A percentile compares a stretch with the other conserved stretches of the same genome.
Evolutionary conservation across 2,888 invertebrate genomes (phyloP).

Genomic region (Anagyrus pseudococci): DNA sequence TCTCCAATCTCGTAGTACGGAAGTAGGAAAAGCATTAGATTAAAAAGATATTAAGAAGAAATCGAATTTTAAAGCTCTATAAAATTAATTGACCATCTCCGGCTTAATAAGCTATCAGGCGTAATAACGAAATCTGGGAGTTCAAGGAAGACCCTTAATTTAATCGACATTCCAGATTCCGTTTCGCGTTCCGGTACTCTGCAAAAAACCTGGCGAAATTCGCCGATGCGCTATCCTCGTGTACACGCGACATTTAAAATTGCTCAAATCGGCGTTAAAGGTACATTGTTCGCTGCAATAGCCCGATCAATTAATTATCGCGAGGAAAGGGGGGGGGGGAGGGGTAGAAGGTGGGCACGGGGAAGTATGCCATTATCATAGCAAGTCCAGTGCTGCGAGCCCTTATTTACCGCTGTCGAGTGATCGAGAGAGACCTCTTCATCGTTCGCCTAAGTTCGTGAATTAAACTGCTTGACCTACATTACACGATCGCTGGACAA

Average conservation of each 20-base stretch:
- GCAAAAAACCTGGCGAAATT: neutral
- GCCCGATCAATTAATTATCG: conserved; percentile 19
- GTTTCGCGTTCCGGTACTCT: neutral
- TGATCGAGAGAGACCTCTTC: conserved; percentile 19
- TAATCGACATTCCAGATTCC: neutral
- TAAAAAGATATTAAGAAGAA: neutral
- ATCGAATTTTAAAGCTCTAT: neutral
- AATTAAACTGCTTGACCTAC: conserved; percentile 33
- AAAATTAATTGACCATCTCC: neutral
- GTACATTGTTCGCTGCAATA: no score
- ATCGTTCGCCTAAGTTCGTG: conserved; percentile 4
- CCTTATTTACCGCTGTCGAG: conserved; percentile 28
- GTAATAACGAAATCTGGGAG: no score
- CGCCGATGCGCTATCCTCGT: no score
- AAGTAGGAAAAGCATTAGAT: neutral
- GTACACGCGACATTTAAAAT: neutral
- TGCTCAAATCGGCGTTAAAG: neutral
- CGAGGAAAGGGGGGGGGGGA: no score
- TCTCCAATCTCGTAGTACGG: neutral
- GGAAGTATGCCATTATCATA: conserved; percentile 12
- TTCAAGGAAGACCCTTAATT: neutral
- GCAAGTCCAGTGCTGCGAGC: neutral
- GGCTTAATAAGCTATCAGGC: no score
- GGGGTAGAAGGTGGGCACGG: no score
- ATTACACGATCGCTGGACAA: conserved; percentile 3